Evolutionary conservation across 2,888 invertebrate genomes (phyloP).

Genomic region (Synergus gifuensis): DNA sequence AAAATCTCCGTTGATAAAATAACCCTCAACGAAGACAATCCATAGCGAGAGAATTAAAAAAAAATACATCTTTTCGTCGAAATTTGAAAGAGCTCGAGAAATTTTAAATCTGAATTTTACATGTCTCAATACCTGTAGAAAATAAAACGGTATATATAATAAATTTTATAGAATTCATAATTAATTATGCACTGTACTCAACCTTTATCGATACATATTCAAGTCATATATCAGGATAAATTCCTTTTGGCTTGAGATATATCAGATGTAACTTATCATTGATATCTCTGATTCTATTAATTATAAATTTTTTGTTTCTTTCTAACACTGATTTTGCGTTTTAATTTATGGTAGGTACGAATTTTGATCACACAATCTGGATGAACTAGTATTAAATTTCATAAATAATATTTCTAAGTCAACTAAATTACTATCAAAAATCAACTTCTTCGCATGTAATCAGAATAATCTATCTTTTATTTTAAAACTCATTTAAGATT

Average conservation of each 20-base stretch:
- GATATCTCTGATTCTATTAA: not conserved
- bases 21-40: constrained; percentile 2
- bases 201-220: not conserved
- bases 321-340: not conserved
- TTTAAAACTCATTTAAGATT: not conserved
- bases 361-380: not conserved
- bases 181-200: not conserved
- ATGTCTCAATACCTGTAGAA: not conserved
- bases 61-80: constrained; percentile 30
- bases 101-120: constrained; percentile 5
- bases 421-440: no score
- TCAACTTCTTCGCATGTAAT: no score
- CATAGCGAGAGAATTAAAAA: constrained; percentile 4
- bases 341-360: not conserved
- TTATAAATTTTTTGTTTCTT: not conserved
- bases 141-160: not conserved
- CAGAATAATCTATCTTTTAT: not conserved
- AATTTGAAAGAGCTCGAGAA: constrained; percentile 20
- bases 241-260: not conserved
- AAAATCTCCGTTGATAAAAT: not conserved
- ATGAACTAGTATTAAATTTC: not conserved
- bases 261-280: not conserved
- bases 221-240: not conserved
- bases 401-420: not conserved
- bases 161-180: not conserved